Base-by-base conservation (phyloP, 2,113 vertebrate genomes). In the Dascyllus trimaculatus region DNA sequence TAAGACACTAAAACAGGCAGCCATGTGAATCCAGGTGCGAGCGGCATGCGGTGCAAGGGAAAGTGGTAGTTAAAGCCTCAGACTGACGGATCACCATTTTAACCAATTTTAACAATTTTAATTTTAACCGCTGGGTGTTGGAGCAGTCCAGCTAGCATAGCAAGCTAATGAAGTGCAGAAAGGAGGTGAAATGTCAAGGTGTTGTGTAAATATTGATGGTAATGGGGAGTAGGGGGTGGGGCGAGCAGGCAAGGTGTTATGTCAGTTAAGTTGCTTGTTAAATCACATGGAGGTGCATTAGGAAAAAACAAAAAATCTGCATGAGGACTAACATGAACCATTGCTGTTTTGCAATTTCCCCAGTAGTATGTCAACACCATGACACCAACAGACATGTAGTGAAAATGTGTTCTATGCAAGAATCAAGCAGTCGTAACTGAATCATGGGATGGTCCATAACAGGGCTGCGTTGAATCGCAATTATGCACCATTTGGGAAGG, bases 1-100 rank as follows among this genome's bases (percentile, higher is more conserved):
- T 81, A 72, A 86, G 85, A 89, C 88, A 87, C 78, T 88, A 87
- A 87, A 83, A 57, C 63, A 60, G 24, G 72, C 84, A 71, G 65
- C 53, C 68, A 46, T 67, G 80, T 87, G 82, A 71, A 77, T 75
- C 78, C 11, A 29, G 60, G 65, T 68, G 26, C 63, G 40, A 75
- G 67, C 11, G 24, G 52, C 64, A 72, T 4, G 9, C 29, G 5
- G 64, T 18, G 46, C 49, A 70, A 48, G 35, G 54, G 21, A 70
- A 75, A 45, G 19, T 46, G 15, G 46, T 52, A 7, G 22, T 76
- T 66, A 64, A 63, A 60, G 68, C 19, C 17, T 67, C 56, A 32
- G 57, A 76, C 51, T 86, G 86, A 91, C 67, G 21, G 75, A 87
- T 87, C 79, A 57, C 78, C 66, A 68, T 43, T 86, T 85, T 71